phyloP scores from a whole-genome alignment of 1,140 invertebrate species.

The Cardiocondyla obscurior region DNA sequence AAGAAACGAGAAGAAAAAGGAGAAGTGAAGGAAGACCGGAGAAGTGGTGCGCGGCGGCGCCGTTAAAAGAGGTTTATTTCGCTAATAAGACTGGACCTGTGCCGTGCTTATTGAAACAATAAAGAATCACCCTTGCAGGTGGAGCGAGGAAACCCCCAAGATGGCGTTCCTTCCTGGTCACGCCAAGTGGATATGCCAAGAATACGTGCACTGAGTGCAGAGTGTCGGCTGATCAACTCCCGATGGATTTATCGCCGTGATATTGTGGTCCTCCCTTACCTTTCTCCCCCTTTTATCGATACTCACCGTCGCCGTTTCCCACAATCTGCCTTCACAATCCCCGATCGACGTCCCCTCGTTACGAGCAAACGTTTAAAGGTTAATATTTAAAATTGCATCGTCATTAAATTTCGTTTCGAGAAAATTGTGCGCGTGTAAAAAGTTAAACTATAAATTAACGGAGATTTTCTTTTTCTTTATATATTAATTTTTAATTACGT shows the following conservation, averaged over 20 bases:
- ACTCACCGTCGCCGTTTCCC: conserved; percentile 12
- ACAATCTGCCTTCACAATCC: conserved; percentile 52
- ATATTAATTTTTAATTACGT: background rate
- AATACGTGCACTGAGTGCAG: conserved; percentile 76
- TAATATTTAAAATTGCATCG: background rate
- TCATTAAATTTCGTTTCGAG: background rate
- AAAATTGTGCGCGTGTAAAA: background rate
- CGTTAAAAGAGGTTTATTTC: conserved; percentile 84
- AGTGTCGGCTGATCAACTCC: conserved; percentile 73
- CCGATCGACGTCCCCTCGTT: conserved; percentile 1
- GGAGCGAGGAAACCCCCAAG: conserved; percentile 66
- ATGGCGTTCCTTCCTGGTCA: conserved; percentile 74
- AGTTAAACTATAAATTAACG: background rate
- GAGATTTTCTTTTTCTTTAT: too few species aligned
- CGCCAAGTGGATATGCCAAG: conserved; percentile 67
- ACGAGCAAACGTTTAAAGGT: background rate
- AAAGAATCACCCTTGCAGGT: conserved; percentile 80
- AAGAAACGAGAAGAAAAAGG: conserved; percentile 19
- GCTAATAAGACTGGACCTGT: conserved; percentile 83
- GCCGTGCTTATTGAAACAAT: conserved; percentile 84
- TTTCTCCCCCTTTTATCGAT: conserved; percentile 22
- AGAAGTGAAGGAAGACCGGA: background rate
- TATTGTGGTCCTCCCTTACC: conserved; percentile 71
- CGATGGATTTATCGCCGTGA: conserved; percentile 79
- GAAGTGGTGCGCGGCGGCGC: conserved; percentile 56